phyloP scores from a whole-genome alignment of 1,140 invertebrate genomes.

The Apis florea region DNA sequence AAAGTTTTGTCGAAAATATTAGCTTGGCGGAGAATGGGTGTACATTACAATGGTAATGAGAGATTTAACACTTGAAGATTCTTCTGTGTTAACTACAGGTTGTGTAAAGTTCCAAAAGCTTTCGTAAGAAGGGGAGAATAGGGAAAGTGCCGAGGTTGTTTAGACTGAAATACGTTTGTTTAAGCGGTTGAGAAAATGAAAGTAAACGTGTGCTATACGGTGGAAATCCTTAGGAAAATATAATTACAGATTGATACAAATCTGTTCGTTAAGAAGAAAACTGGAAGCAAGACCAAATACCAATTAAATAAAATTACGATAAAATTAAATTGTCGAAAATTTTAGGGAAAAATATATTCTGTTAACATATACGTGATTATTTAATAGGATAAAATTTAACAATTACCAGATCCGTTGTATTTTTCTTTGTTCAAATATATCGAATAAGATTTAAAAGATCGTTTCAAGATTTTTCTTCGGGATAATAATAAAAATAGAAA shows the following conservation, averaged over 20 bases:
- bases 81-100: slow-evolving; percentile 1
- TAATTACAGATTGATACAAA: not conserved
- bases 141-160: not conserved
- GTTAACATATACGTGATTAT: too few relatives aligned
- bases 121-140: slow-evolving; percentile 9
- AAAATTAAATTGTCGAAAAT: too few relatives aligned
- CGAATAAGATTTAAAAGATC: too few relatives aligned
- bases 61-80: slow-evolving; percentile 19
- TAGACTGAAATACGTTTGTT: not conserved
- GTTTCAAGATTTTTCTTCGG: too few relatives aligned
- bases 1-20: slow-evolving; percentile 19
- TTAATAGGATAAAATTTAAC: too few relatives aligned
- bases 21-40: not conserved
- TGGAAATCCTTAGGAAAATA: not conserved
- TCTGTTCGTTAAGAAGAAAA: not conserved
- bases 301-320: too few relatives aligned
- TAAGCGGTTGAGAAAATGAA: not conserved
- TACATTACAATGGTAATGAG: slow-evolving; percentile 28
- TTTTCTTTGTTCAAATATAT: too few relatives aligned
- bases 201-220: not conserved
- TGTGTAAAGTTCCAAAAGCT: slow-evolving; percentile 6
- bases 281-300: too few relatives aligned
- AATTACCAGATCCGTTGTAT: too few relatives aligned
- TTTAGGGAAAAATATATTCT: too few relatives aligned
- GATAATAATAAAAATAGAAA: too few relatives aligned